Conservation (phyloP, 1,140 invertebrate species). For the Saxidomus purpurata region DNA sequence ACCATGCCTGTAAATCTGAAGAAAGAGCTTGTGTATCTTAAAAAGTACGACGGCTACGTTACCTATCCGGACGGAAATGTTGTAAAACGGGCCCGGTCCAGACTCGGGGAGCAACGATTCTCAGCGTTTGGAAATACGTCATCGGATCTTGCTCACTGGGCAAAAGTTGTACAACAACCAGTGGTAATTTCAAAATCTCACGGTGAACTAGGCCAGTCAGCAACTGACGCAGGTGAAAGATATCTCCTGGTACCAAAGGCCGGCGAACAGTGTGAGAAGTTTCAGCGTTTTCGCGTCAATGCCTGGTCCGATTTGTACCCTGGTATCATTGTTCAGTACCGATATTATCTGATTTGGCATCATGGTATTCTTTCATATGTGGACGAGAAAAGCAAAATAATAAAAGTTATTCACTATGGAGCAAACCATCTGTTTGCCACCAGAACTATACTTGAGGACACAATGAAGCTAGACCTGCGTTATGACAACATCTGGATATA, state of each 20-base stretch:
- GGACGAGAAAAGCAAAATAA: slow-evolving; percentile 12
- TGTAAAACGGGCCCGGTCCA: slow-evolving; percentile 27
- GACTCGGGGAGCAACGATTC: slow-evolving; percentile 27
- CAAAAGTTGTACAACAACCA: slow-evolving; percentile 44
- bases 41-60: background rate
- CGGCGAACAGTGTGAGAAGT: slow-evolving; percentile 18
- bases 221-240: background rate
- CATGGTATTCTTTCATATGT: slow-evolving; percentile 39
- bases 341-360: slow-evolving; percentile 49
- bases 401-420: slow-evolving; percentile 62
- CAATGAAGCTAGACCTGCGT: slow-evolving; percentile 3
- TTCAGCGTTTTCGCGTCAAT: background rate
- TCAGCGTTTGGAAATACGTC: slow-evolving; percentile 5
- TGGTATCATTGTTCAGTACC: slow-evolving; percentile 37
- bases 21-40: background rate
- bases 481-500: slow-evolving; percentile 21
- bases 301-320: slow-evolving; percentile 40
- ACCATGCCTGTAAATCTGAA: background rate
- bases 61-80: slow-evolving; percentile 14
- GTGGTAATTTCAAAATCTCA: background rate
- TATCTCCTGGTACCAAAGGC: slow-evolving; percentile 15
- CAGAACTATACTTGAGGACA: slow-evolving; percentile 46
- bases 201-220: background rate
- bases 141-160: slow-evolving; percentile 41
- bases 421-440: slow-evolving; percentile 37